These are phyloP conservation scores for Coreoperca whiteheadi DNA, from an alignment of 2,113 vertebrate species.

Conservation along the genomic window DNA sequence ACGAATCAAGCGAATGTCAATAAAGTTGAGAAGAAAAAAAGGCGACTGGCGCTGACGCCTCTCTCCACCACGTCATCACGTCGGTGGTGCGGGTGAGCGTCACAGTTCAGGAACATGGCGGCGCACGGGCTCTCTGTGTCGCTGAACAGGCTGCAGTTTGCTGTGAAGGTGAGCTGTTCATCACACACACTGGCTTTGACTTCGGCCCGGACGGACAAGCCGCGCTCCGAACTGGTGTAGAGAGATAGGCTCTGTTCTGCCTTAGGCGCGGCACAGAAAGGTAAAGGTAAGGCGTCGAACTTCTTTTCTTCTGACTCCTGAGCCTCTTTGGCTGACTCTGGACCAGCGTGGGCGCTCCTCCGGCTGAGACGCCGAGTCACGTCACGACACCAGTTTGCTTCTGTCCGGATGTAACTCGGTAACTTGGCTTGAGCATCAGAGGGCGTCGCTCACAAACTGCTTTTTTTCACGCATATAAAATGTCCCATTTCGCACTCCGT, in stretches of 20 bases:
- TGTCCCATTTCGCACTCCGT: not conserved
- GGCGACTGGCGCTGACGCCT: not conserved
- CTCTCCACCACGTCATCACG: conserved; percentile 46
- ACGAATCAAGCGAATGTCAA: not conserved
- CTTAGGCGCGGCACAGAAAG: too few relatives aligned
- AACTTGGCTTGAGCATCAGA: not conserved
- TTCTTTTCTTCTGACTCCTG: not conserved
- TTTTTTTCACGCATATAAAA: not conserved
- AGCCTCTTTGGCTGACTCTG: not conserved
- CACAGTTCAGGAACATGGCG: conserved; percentile 80
- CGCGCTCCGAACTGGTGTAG: not conserved
- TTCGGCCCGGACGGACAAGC: not conserved
- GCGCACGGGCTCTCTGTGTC: conserved; percentile 66
- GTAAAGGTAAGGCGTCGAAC: too few relatives aligned
- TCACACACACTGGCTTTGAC: too few relatives aligned
- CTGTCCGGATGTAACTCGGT: not conserved
- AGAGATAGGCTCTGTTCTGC: too few relatives aligned
- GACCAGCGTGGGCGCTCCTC: not conserved
- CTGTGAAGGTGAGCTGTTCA: conserved; percentile 83
- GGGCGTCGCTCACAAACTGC: not conserved
- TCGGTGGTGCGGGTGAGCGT: not conserved
- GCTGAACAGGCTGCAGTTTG: conserved; percentile 69
- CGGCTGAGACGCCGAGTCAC: not conserved
- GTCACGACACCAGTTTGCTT: not conserved
- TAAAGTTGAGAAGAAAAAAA: conserved; percentile 29